Evolutionary conservation across 2,797 vertebrate genomes (phyloP).

Genomic region (Moxostoma hubbsi): DNA sequence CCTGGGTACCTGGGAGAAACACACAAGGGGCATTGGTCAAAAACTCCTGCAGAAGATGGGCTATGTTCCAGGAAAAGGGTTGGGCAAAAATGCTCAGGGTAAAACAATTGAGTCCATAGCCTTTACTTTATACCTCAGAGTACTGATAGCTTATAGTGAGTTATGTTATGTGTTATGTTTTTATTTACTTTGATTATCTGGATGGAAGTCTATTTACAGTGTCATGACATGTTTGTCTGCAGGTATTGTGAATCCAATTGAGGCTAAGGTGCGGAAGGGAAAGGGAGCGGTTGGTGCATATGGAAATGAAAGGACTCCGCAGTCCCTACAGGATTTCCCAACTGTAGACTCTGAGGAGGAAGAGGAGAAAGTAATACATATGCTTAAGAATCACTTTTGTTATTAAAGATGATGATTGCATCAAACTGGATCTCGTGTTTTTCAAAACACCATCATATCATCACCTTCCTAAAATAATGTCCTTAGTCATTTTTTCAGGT

Average conservation of each 20-base stretch:
- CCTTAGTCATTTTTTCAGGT: too few species aligned
- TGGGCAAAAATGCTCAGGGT: slow-evolving; percentile 99
- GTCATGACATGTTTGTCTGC: not conserved
- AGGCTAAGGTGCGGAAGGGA: slow-evolving; percentile 95
- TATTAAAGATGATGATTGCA: not conserved
- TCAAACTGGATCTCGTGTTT: not conserved
- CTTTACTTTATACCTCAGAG: not conserved
- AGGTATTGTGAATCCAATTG: slow-evolving; percentile 96
- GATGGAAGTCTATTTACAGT: not conserved
- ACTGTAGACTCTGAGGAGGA: slow-evolving; percentile 95
- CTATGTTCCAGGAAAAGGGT: slow-evolving; percentile 90
- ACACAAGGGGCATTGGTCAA: slow-evolving; percentile 95
- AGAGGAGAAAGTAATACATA: slow-evolving; percentile 86
- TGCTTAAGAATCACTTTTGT: not conserved
- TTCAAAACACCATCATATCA: too few species aligned
- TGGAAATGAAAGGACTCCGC: slow-evolving; percentile 90
- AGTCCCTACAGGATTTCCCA: slow-evolving; percentile 94
- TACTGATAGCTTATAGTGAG: not conserved
- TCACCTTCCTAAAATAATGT: too few species aligned
- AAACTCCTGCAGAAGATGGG: slow-evolving; percentile 99
- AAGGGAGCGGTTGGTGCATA: slow-evolving; percentile 97
- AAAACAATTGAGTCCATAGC: not conserved
- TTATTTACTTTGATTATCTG: not conserved
- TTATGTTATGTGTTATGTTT: not conserved
- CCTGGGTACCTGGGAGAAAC: slow-evolving; percentile 94